Conservation (phyloP, 1,140 invertebrate genomes). For the Brachionus rubens region DNA sequence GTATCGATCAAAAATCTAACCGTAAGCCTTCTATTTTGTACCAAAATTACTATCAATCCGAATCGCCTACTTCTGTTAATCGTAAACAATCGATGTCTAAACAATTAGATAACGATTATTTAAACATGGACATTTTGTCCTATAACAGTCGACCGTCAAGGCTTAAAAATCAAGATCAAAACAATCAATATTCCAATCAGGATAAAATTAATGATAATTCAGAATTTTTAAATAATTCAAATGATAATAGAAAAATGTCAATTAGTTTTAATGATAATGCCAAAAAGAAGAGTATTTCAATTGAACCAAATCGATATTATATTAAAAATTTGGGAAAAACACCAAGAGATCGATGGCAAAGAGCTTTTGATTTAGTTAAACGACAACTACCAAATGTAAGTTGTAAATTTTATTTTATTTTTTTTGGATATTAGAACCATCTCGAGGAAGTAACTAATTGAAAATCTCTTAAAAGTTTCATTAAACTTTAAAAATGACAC, state of each 20-base stretch:
- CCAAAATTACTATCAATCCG: not conserved
- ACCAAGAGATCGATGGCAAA: slow-evolving; percentile 12
- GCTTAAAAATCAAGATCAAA: not conserved
- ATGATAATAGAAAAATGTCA: not conserved
- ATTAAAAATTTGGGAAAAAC: not conserved
- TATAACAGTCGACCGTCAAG: not conserved
- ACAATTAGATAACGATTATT: not conserved
- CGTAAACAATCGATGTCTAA: not conserved
- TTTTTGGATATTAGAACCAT: too few relatives aligned
- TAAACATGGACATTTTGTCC: not conserved
- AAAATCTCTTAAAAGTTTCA: too few relatives aligned
- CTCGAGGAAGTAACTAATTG: too few relatives aligned
- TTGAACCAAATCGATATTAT: not conserved
- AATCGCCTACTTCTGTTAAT: not conserved
- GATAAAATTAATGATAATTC: not conserved
- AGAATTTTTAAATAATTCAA: not conserved
- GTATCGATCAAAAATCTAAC: not conserved
- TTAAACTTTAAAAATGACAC: too few relatives aligned
- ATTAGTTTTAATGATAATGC: not conserved
- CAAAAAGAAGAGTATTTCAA: not conserved
- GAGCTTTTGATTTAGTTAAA: not conserved
- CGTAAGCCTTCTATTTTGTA: not conserved
- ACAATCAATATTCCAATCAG: not conserved
- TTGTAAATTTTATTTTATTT: not conserved
- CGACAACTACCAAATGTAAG: slow-evolving; percentile 7